Conservation (phyloP, 2,888 invertebrate species). For the Platycheirus rosarum region DNA sequence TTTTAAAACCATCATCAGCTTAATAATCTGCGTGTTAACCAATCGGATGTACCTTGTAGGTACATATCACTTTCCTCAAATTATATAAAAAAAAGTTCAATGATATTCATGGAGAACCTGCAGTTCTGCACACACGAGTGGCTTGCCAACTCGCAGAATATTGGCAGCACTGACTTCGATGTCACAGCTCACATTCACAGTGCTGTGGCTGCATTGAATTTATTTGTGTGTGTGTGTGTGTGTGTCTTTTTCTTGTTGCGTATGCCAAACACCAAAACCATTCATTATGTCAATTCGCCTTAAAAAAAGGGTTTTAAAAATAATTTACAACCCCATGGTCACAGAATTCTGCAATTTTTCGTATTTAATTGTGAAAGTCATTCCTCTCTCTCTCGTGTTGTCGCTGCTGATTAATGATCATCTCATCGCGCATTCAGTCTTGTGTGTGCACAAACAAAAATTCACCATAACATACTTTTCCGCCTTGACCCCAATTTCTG, state of each 20-base stretch:
- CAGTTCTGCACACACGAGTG: constrained; percentile 29
- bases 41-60: constrained; percentile 52
- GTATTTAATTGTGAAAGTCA: constrained; percentile 60
- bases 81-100: constrained; percentile 38
- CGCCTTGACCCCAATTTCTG: constrained; percentile 69
- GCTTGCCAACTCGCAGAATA: constrained; percentile 42
- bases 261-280: constrained; percentile 42
- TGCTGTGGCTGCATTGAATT: too few species aligned
- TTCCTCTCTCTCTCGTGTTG: constrained; percentile 21
- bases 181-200: background rate
- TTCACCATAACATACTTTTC: constrained; percentile 20
- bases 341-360: constrained; percentile 56
- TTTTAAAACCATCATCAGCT: constrained; percentile 22
- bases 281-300: constrained; percentile 62
- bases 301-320: constrained; percentile 41
- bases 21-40: constrained; percentile 52
- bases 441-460: constrained; percentile 18
- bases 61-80: constrained; percentile 12
- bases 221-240: too few species aligned
- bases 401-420: constrained; percentile 62
- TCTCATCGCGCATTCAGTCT: constrained; percentile 37
- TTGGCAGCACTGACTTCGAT: constrained; percentile 53
- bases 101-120: constrained; percentile 35
- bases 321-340: constrained; percentile 59
- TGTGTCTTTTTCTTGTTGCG: background rate